Evolutionary conservation across 1,140 invertebrate species (phyloP), one percentile per base, ranked within the genome.

Genomic region (Drosophila miranda): DNA sequence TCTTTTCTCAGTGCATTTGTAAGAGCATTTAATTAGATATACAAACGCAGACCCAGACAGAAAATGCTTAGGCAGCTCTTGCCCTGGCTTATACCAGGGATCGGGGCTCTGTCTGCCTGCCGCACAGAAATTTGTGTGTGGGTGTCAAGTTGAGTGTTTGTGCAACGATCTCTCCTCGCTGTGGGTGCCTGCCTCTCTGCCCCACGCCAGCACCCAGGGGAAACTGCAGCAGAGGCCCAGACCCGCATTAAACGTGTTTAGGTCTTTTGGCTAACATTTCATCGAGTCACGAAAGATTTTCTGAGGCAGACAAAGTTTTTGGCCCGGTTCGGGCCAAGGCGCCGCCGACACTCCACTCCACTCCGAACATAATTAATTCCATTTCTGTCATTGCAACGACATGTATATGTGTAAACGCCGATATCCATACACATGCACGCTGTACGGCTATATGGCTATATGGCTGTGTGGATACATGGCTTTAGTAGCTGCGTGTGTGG

Each of bases 171-270:
- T 44, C 45, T 45, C 54, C 8, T 11, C 38, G 48, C 48, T 52
- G 38, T 28, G 19, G 50, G 41, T 50, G 16, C n/a, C 28, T 9
- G 7, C 16, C 23, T 23, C 16, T 4, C 6, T 14, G 14, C 26
- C 19, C 8, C 34, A 23, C 23, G 5, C 23, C 23, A 23, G 23
- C 23, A 23, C 3, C 23, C 23, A 7, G 16, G 61, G 67, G 80
- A 75, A 76, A 80, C 51, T 72, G 58, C 72, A 73, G 69, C 57
- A 43, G 55, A 54, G 51, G 30, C 68, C 61, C 76, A 54, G 51
- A 26, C 68, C 61, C 76, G 67, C 80, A 69, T 77, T 57, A 86
- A 86, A 86, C 81, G 77, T 87, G 81, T 86, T 86, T 84, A 86
- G 81, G 81, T 84, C 78, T 74, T 60, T 70, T 46, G 62, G 77